A percentile compares a stretch with the other conserved stretches of the same genome.
These are phyloP conservation scores for Thamnophis sirtalis DNA, from an alignment of 2,113 vertebrate species.

Conservation along the genomic window DNA sequence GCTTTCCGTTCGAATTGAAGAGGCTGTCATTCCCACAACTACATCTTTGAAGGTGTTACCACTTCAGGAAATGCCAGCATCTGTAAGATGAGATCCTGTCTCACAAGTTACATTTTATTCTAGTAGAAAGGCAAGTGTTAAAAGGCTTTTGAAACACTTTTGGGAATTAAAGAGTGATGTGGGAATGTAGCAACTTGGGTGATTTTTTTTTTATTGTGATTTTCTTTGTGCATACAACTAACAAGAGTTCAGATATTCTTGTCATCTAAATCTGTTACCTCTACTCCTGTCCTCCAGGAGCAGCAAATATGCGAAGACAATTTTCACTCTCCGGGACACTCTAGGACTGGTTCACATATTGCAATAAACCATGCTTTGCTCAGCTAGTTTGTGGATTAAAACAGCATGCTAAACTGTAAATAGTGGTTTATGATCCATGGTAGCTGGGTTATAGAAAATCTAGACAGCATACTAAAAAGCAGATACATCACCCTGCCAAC, in stretches of 20 bases:
- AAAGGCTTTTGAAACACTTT: background rate
- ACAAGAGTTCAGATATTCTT: background rate
- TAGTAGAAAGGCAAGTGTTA: background rate
- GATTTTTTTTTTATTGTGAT: background rate
- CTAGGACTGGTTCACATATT: background rate
- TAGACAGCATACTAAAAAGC: no score
- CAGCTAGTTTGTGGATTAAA: background rate
- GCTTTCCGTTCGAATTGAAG: slow-evolving; percentile 15
- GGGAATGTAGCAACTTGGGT: background rate
- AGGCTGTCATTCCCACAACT: background rate
- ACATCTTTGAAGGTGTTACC: background rate
- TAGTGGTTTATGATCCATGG: background rate
- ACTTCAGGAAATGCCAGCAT: background rate
- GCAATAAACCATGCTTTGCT: background rate
- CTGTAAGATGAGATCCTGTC: background rate
- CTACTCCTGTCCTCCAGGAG: background rate
- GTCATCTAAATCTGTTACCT: background rate
- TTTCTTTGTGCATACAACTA: background rate
- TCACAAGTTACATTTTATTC: background rate
- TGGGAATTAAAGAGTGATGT: background rate
- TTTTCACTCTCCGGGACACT: background rate
- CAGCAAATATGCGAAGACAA: background rate
- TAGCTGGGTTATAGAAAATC: background rate
- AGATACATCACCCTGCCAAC: no score
- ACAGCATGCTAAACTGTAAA: background rate